Evolutionary conservation across 2,888 invertebrate species (phyloP).

Genomic region (Luperina testacea): DNA sequence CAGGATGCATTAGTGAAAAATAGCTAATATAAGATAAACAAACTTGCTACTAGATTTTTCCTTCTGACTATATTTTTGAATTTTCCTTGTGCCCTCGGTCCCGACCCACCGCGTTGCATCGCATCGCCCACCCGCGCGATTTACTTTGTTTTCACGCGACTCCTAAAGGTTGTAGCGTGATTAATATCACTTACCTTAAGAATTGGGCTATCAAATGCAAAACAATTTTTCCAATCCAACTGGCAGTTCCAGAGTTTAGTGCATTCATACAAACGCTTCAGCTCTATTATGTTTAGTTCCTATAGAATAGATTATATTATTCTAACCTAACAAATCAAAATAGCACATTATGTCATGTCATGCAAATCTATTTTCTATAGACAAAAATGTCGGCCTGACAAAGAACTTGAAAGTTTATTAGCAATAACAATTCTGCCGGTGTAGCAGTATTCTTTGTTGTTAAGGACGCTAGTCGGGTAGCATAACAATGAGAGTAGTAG

Average conservation of each 20-base stretch:
- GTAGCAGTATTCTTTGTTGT: slow-evolving; percentile 51
- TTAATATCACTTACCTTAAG: neutral
- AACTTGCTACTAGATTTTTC: neutral
- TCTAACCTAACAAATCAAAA: slow-evolving; percentile 16
- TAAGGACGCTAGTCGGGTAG: slow-evolving; percentile 30
- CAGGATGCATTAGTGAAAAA: neutral
- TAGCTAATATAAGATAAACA: neutral
- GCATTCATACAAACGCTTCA: neutral
- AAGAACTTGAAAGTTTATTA: slow-evolving; percentile 38
- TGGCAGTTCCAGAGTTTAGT: neutral
- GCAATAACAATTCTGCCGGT: slow-evolving; percentile 52
- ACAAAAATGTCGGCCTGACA: slow-evolving; percentile 21
- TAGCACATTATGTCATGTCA: slow-evolving; percentile 2
- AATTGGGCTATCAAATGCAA: neutral
- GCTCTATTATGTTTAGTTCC: neutral
- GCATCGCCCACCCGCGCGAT: neutral
- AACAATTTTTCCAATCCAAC: neutral
- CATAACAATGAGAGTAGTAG: slow-evolving; percentile 46
- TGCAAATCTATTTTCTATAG: slow-evolving; percentile 28
- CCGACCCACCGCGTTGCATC: neutral
- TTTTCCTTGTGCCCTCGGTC: neutral
- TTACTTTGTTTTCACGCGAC: neutral
- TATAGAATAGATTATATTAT: neutral
- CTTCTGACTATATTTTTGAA: too few relatives aligned
- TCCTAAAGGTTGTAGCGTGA: neutral